Percentiles rank a stretch among this genome's conserved stretches.
Conservation (phyloP, 2,888 invertebrate species). For the Cenopis cana region DNA sequence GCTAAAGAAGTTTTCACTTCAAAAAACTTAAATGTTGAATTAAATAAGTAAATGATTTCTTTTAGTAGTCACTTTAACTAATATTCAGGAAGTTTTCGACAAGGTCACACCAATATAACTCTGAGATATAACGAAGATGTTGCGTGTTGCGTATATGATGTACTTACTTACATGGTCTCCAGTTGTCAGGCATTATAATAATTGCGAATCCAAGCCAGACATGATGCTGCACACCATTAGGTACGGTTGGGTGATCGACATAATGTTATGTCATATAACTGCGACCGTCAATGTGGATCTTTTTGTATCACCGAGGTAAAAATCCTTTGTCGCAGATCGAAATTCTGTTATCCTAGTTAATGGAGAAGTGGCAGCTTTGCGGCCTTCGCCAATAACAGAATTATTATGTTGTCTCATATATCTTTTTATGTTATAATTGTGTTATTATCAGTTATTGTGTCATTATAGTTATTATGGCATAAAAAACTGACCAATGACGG, state of each 20-base stretch:
- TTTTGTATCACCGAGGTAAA: neutral
- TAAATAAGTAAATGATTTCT: neutral
- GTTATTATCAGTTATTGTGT: too few relatives aligned
- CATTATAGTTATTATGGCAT: too few relatives aligned
- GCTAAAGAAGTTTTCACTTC: too few relatives aligned
- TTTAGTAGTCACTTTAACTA: neutral
- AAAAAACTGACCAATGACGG: neutral
- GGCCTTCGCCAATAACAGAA: too few relatives aligned
- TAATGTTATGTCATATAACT: slow-evolving; percentile 54
- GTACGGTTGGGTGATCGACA: slow-evolving; percentile 59
- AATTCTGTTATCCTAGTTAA: too few relatives aligned
- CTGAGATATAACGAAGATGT: neutral
- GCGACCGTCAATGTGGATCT: slow-evolving; percentile 31
- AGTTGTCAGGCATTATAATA: slow-evolving; percentile 31
- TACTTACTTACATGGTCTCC: slow-evolving; percentile 14
- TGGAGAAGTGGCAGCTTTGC: too few relatives aligned
- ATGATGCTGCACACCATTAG: slow-evolving; percentile 54
- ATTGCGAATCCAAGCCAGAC: slow-evolving; percentile 42
- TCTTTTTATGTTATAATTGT: too few relatives aligned
- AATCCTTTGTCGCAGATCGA: neutral
- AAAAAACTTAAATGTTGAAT: too few relatives aligned
- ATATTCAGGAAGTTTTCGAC: slow-evolving; percentile 1
- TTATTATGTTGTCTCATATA: too few relatives aligned
- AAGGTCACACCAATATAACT: neutral
- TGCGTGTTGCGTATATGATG: slow-evolving; percentile 16